These are phyloP conservation scores for Lutjanus erythropterus DNA, from an alignment of 2,113 vertebrate species.

Conservation along the genomic window DNA sequence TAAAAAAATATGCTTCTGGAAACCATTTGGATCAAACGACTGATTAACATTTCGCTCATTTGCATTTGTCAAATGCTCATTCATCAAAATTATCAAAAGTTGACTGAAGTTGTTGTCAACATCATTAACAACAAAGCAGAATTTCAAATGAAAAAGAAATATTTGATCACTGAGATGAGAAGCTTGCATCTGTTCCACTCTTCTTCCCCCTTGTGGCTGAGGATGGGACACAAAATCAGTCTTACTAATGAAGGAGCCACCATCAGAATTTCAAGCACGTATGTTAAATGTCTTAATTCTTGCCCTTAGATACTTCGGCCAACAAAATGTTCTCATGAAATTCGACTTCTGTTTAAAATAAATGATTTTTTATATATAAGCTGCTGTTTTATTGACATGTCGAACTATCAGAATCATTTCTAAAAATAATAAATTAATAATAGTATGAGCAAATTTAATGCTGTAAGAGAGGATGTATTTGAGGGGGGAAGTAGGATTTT, in stretches of 20 bases:
- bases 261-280: conserved; percentile 6
- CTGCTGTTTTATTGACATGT: background rate
- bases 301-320: conserved; percentile 14
- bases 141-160: conserved; percentile 72
- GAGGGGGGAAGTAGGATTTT: background rate
- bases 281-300: conserved; percentile 18
- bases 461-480: background rate
- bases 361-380: background rate
- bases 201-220: conserved; percentile 70
- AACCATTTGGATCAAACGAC: conserved; percentile 34
- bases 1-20: conserved; percentile 23
- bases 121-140: conserved; percentile 78
- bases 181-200: conserved; percentile 53
- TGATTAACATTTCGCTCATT: conserved; percentile 64
- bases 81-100: conserved; percentile 58
- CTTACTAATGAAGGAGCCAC: conserved; percentile 34
- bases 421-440: background rate
- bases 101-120: conserved; percentile 70
- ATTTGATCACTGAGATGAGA: conserved; percentile 78
- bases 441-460: background rate
- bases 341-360: background rate
- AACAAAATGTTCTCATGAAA: background rate
- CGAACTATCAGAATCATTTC: background rate
- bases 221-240: conserved; percentile 42
- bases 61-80: conserved; percentile 60